Evolutionary conservation across 2,888 invertebrate species (phyloP), one percentile per base, ranked within the genome.

Genomic region (Epinotia demarniana): DNA sequence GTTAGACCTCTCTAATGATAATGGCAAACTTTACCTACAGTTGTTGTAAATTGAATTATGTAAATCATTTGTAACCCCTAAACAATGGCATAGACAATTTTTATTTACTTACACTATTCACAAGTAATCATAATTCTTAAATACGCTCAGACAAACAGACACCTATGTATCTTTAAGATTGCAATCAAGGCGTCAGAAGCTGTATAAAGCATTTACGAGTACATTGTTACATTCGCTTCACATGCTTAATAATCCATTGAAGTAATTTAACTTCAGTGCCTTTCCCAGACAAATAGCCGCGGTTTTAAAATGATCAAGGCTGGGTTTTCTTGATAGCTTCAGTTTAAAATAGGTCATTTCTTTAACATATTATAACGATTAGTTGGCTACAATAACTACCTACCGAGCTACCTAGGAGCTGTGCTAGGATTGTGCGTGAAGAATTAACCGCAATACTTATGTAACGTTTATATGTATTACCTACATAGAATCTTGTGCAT

Each of bases 281-380:
- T 73, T 73, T 73, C 67, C 73, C 73, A 73, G 67, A 55, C 73
- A 16, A 57, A 53, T 16, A 49, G 16, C 73, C 43, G 27, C 46
- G 55, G 61, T 46, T 57, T 46, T 57, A 53, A 72, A 23, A 62
- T 39, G 43, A 62, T 62, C 43, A 73, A 73, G 73, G 67, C 39
- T 55, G 53, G 43, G 43, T 55, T 68, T 62, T 12, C 61, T 53
- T 46, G 62, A 55, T 67, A 61, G 6, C 49, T 67, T 5, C 58
- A 49, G 13, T 58, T 33, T 19, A n/a, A 8, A 49, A 49, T 49
- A 49, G 49, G 16, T 12, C 13, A 49, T 5, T 49, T n/a, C 16
- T 49, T 49, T 49, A 49, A 5, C 49, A 49, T n/a, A 49, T 27
- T n/a, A 49, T 27, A 55, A 18, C 55, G 39, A 13, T 23, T 27